Percentiles rank a stretch among this genome's conserved stretches.
These are phyloP conservation scores for Pelecanus crispus DNA, from an alignment of 2,113 vertebrate species.

Conservation along the genomic window DNA sequence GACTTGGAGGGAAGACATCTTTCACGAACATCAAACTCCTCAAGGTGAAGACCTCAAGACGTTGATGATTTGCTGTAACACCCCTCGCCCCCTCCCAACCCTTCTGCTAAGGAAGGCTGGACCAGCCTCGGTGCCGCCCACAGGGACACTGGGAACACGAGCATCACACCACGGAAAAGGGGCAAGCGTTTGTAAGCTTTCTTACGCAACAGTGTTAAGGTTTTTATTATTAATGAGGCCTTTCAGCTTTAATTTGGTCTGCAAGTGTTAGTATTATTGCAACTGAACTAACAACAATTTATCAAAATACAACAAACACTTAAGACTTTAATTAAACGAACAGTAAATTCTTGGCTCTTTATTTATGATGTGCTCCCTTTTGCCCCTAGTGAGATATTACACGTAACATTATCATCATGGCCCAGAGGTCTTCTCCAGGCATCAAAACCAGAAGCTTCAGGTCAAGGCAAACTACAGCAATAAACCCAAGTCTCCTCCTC, in stretches of 20 bases:
- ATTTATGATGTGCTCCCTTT: background rate
- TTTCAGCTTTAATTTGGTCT: background rate
- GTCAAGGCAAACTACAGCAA: background rate
- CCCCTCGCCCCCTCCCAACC: fast-evolving
- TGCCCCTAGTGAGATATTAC: background rate
- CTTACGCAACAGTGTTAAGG: background rate
- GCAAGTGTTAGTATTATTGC: background rate
- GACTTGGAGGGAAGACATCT: background rate
- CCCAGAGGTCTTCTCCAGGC: background rate
- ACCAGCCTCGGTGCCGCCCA: background rate
- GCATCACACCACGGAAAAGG: background rate
- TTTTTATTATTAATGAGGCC: background rate
- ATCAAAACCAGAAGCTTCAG: background rate
- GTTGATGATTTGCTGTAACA: fast-evolving
- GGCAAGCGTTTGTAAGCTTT: background rate
- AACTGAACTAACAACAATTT: background rate
- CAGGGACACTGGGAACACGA: background rate
- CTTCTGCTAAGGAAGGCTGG: background rate
- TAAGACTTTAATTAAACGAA: background rate
- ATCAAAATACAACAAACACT: background rate
- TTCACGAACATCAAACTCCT: background rate
- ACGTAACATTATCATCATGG: fast-evolving
- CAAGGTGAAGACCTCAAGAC: background rate
- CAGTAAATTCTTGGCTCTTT: background rate
- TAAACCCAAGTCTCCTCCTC: background rate